Percentiles rank a stretch among this genome's conserved stretches.
Evolutionary conservation across 2,113 vertebrate species (phyloP).

Genomic region (Pardalotus punctatus): DNA sequence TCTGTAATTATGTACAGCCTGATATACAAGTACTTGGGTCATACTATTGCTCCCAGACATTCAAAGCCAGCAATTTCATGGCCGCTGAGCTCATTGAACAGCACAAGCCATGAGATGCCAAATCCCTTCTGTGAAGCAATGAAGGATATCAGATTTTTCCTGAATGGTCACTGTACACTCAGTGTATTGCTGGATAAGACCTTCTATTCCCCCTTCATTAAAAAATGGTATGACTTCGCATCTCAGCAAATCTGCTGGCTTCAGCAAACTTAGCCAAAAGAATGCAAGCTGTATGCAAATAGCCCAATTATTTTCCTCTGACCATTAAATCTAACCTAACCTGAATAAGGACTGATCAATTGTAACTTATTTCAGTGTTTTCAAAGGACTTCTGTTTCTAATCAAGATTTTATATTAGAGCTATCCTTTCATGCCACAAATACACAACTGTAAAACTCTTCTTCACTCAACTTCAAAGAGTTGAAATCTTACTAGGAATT

Average conservation of each 20-base stretch:
- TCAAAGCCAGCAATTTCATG: background rate
- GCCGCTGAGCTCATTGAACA: background rate
- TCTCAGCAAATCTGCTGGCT: background rate
- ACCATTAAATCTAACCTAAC: background rate
- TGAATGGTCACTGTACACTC: background rate
- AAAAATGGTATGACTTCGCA: fast-evolving
- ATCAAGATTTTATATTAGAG: background rate
- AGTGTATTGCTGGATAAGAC: background rate
- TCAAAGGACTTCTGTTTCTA: background rate
- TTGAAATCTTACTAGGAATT: background rate
- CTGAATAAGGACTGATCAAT: background rate
- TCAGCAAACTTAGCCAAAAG: background rate
- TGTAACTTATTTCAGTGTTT: background rate
- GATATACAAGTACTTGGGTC: background rate
- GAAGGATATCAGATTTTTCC: background rate
- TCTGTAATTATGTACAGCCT: background rate
- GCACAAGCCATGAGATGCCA: background rate
- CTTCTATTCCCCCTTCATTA: background rate
- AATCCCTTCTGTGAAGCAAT: background rate
- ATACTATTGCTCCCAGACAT: background rate
- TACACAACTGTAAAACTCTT: background rate
- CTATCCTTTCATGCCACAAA: background rate
- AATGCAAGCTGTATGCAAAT: background rate
- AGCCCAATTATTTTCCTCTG: background rate
- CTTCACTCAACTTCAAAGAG: background rate